phyloP scores from a whole-genome alignment of 64 coral and sea anemone species.

The Montipora cactus region DNA sequence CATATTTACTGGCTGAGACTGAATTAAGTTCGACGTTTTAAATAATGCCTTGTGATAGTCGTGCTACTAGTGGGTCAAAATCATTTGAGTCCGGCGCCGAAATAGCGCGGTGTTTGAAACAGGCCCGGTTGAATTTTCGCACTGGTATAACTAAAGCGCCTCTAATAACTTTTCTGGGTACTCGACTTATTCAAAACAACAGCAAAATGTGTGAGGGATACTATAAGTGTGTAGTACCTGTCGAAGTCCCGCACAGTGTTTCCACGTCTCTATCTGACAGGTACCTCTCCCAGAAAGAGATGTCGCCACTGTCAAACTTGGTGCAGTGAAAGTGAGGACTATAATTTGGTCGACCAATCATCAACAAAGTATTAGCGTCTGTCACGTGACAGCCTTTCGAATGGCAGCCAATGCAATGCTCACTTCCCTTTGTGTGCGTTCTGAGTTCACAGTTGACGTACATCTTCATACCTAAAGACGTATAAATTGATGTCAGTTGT shows the following conservation, averaged over 20 bases:
- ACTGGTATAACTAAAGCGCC: not conserved
- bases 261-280: conserved; percentile 76
- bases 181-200: not conserved
- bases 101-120: too few relatives aligned
- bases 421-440: conserved; percentile 69
- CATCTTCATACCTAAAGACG: conserved; percentile 81
- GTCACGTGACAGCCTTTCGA: conserved; percentile 90
- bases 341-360: conserved; percentile 92
- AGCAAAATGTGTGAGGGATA: too few relatives aligned
- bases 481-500: not conserved
- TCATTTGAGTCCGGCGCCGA: too few relatives aligned
- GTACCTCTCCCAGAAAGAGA: conserved; percentile 91
- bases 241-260: conserved; percentile 78
- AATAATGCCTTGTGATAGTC: too few relatives aligned
- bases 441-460: conserved; percentile 94
- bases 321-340: conserved; percentile 92
- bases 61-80: too few relatives aligned
- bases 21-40: too few relatives aligned
- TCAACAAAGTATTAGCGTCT: conserved; percentile 88
- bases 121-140: not conserved
- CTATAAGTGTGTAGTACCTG: conserved; percentile 13
- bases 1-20: too few relatives aligned
- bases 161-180: not conserved
- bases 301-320: conserved; percentile 94
- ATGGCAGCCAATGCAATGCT: conserved; percentile 93